Evolutionary conservation across 2,888 invertebrate species (phyloP), one percentile per base, ranked within the genome.

Genomic region (Euspilapteryx auroguttella): DNA sequence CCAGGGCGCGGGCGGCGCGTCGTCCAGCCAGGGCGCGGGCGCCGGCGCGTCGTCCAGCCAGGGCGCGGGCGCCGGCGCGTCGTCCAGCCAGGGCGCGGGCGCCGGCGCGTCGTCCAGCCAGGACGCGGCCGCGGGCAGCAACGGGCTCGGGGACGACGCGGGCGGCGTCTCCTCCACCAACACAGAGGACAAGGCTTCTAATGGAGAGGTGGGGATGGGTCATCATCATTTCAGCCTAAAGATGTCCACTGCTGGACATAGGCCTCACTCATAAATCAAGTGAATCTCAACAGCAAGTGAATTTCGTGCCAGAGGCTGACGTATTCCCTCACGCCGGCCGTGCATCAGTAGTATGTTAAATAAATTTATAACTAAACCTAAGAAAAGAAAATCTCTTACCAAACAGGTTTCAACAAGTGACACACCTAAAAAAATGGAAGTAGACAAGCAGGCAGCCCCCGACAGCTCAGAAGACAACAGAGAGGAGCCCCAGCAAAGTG

Each of bases 151-250:
- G 7, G 68, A 68, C 20, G 75, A 73, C 37, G 50, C 78, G 32
- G 65, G 62, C 12, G 73, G 73, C 24, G 75, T 75, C n/a, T 75
- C 78, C 0, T 75, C 78, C 8, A 66, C 73, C 6, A 75, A 71
- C 37, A 53, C 47, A 2, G 59, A 62, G 42, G 66, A 64, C 21
- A 71, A 69, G 37, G 61, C 65, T 34, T 33, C 55, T 8, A 75
- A 75, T 56, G 75, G 71, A 45, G 73, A 66, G 57, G 75, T 73
- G 42, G 42, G 29, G 28, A 12, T 8, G n/a, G 21, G 21, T 8
- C 3, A 9, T 8, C 3, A 20, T 20, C 2, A 20, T 9, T 9
- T 8, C 9, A 20, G 2, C 21, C 21, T 20, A n/a, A n/a, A 2
- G 21, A 20, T 20, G 23, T n/a, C 23, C 23, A 23, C 12, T n/a